A percentile compares a stretch with the other conserved stretches of the same genome.
Conservation (phyloP, 2,113 vertebrate species). For the Myanophis thanlyinensis region DNA sequence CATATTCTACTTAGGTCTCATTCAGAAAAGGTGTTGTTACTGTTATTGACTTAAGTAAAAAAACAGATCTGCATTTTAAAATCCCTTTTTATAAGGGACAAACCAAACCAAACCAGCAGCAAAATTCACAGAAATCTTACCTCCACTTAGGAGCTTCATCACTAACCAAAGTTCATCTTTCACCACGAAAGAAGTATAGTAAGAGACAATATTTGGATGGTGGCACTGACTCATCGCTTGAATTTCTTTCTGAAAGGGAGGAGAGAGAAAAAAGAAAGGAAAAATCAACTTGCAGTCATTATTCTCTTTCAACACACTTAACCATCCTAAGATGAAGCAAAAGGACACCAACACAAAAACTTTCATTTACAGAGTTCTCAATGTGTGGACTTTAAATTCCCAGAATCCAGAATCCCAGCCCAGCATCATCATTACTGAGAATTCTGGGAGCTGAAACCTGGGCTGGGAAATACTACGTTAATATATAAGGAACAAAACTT, state of each 20-base stretch:
- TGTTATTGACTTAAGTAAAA: not conserved
- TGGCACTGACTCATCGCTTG: conserved; percentile 99
- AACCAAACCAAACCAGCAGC: not conserved
- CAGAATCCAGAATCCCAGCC: not conserved
- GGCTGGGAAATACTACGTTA: not conserved
- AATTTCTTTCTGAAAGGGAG: conserved; percentile 89
- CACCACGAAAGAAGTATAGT: conserved; percentile 96
- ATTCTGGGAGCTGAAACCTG: not conserved
- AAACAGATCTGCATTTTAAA: not conserved
- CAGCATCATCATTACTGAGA: not conserved
- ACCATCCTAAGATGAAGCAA: not conserved
- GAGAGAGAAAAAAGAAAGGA: conserved; percentile 30
- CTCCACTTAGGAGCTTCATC: conserved; percentile 95
- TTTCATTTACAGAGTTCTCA: not conserved
- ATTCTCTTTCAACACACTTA: not conserved
- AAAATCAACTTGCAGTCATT: not conserved
- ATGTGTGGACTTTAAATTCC: not conserved
- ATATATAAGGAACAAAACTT: not conserved
- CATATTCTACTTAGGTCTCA: not conserved
- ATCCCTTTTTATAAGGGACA: not conserved
- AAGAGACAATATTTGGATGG: conserved; percentile 95
- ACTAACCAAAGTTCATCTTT: conserved; percentile 97
- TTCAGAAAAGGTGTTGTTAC: not conserved
- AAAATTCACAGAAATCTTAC: conserved; percentile 67
- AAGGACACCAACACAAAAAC: too few species aligned